A percentile compares a stretch with the other conserved stretches of the same genome.
These are phyloP conservation scores for Megaptera novaeangliae DNA, from an alignment of 2,113 vertebrate genomes.

Conservation along the genomic window DNA sequence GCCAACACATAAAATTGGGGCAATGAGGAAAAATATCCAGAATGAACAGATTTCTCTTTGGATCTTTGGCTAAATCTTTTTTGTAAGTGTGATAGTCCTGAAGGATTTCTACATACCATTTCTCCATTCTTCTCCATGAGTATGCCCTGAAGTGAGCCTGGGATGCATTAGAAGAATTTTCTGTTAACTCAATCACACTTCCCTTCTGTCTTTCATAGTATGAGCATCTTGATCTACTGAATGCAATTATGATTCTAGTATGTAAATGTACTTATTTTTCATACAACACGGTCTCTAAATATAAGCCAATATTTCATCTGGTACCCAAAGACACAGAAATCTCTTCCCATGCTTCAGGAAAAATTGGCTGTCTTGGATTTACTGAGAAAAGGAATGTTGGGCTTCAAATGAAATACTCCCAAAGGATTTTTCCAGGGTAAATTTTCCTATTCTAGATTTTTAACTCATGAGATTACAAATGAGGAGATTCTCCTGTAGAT, in stretches of 20 bases:
- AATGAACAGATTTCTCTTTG: not conserved
- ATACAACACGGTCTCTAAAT: not conserved
- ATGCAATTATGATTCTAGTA: not conserved
- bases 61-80: not conserved
- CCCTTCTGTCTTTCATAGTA: not conserved
- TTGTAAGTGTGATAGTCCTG: not conserved
- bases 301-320: not conserved
- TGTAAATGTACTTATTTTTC: not conserved
- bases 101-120: not conserved
- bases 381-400: not conserved
- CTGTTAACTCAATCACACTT: not conserved
- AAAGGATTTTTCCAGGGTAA: not conserved
- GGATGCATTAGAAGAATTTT: not conserved
- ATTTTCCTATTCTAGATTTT: not conserved
- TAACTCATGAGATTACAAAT: not conserved
- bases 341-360: not conserved
- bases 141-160: not conserved
- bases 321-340: not conserved
- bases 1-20: not conserved
- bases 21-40: not conserved
- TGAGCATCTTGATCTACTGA: not conserved
- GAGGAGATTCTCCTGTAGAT: not conserved
- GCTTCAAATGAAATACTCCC: not conserved
- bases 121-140: not conserved
- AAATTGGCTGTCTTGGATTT: not conserved